Evolutionary conservation across 2,888 invertebrate species (phyloP).

Genomic region (Caenorhabditis doughertyi): DNA sequence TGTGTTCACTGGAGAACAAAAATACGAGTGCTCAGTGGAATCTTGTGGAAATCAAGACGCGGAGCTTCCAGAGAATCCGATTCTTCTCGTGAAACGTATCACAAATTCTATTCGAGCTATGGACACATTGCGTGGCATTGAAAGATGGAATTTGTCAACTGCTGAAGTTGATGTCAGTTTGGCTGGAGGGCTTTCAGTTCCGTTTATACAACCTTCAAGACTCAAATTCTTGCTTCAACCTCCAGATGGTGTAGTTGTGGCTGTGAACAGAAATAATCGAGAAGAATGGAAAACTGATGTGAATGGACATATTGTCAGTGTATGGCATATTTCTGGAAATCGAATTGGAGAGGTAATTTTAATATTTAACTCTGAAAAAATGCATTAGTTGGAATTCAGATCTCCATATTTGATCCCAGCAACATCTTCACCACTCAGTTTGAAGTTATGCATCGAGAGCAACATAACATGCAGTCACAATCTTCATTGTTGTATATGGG

Average conservation of each 20-base stretch:
- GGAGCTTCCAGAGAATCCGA: slow-evolving; percentile 83
- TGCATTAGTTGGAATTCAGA: slow-evolving; percentile 64
- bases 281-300: slow-evolving; percentile 67
- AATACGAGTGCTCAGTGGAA: slow-evolving; percentile 71
- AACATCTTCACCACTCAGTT: slow-evolving; percentile 67
- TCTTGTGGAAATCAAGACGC: slow-evolving; percentile 65
- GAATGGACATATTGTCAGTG: slow-evolving; percentile 69
- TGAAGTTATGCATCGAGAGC: slow-evolving; percentile 52
- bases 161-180: slow-evolving; percentile 50
- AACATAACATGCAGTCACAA: slow-evolving; percentile 36
- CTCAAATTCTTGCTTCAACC: slow-evolving; percentile 67
- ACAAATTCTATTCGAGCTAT: slow-evolving; percentile 93
- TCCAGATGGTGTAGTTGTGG: slow-evolving; percentile 70
- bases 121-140: slow-evolving; percentile 90
- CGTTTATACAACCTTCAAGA: background rate
- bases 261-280: slow-evolving; percentile 49
- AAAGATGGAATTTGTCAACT: slow-evolving; percentile 85
- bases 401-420: slow-evolving; percentile 71
- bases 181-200: slow-evolving; percentile 34
- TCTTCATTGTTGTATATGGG: slow-evolving; percentile 62
- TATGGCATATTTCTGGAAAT: slow-evolving; percentile 67
- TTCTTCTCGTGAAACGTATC: slow-evolving; percentile 90
- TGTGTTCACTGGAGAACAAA: slow-evolving; percentile 86
- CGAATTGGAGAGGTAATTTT: slow-evolving; percentile 53
- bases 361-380: background rate